These are phyloP conservation scores for Eristalinus aeneus DNA, from an alignment of 2,888 invertebrate species.

Conservation along the genomic window DNA sequence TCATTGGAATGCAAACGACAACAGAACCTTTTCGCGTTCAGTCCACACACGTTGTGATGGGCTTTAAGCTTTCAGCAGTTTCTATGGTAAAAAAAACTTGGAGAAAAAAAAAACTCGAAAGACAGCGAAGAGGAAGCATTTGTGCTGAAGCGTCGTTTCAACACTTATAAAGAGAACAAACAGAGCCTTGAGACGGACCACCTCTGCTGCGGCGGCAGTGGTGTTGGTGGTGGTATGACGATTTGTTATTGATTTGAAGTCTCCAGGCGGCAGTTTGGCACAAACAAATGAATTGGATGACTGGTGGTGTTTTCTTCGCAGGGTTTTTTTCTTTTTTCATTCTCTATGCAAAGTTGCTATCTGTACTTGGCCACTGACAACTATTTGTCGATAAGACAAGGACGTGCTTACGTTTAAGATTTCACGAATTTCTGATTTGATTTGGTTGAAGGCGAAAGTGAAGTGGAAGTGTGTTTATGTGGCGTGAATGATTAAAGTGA, in stretches of 20 bases:
- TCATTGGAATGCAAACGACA: background rate
- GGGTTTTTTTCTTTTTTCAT: background rate
- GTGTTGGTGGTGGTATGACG: background rate
- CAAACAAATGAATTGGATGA: background rate
- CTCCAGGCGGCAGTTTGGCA: background rate
- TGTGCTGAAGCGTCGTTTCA: background rate
- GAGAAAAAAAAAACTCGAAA: no score
- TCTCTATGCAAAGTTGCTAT: background rate
- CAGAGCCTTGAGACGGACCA: slow-evolving; percentile 29
- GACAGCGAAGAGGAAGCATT: slow-evolving; percentile 25
- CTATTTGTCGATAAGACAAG: slow-evolving; percentile 19
- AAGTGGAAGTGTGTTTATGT: background rate
- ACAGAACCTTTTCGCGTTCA: background rate
- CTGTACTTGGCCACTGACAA: slow-evolving; percentile 9
- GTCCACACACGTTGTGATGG: background rate
- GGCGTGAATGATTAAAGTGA: background rate
- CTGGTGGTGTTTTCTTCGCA: background rate
- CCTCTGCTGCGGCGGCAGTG: background rate
- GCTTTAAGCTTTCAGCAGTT: slow-evolving; percentile 45
- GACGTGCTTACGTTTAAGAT: slow-evolving; percentile 3
- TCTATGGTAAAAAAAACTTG: slow-evolving; percentile 29
- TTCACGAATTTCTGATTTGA: background rate
- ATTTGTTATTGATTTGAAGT: slow-evolving; percentile 52
- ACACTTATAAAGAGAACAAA: slow-evolving; percentile 30
- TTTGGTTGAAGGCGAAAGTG: background rate